Evolutionary conservation across 30 jellyfish, hydroid and myxozoan species (phyloP), one percentile per base, ranked within the genome.

Genomic region (Nemopilema nomurai): DNA sequence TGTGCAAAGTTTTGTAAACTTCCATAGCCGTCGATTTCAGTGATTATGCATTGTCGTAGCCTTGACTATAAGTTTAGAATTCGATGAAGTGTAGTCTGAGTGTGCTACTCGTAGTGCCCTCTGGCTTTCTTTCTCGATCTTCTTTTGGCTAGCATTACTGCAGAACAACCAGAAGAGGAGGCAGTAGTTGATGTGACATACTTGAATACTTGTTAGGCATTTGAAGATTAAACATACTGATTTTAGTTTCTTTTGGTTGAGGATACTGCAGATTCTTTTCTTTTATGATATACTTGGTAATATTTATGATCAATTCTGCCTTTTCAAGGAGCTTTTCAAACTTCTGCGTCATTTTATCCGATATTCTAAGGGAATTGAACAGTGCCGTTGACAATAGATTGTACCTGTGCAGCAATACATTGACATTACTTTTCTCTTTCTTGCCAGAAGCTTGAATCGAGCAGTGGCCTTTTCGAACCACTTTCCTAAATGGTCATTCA

Each of bases 241-340:
- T 64, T 78, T 78, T 67, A 78, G 57, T 78, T 78, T 78, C 78
- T 78, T 78, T 49, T 78, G 88, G 30, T 78, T 78, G 0, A 78
- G 33, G 79, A 57, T 78, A 30, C 88, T 57, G 65, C 81, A 0
- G 82, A 67, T 51, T 67, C 82, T 81, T 83, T 81, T 68, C 90
- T 81, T 83, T 50, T 76, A 67, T 69, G 28, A 50, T 1, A 49
- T 68, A 63, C 63, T 81, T 51, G 83, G 69, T 81, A 25, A 83
- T 81, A 50, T 22, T 16, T 16, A 81, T 81, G 83, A 81, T 81
- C 77, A 33, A 31, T 0, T 81, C 74, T 69, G 90, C 90, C 75
- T 57, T 80, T 63, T 80, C 79, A 49, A 18, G 67, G 64, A 67
- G 77, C 51, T 79, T 79, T 79, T 79, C 89, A 79, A 79, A 65